Base-by-base conservation (phyloP, 2,888 invertebrate genomes). In the Galerucella calmariensis region DNA sequence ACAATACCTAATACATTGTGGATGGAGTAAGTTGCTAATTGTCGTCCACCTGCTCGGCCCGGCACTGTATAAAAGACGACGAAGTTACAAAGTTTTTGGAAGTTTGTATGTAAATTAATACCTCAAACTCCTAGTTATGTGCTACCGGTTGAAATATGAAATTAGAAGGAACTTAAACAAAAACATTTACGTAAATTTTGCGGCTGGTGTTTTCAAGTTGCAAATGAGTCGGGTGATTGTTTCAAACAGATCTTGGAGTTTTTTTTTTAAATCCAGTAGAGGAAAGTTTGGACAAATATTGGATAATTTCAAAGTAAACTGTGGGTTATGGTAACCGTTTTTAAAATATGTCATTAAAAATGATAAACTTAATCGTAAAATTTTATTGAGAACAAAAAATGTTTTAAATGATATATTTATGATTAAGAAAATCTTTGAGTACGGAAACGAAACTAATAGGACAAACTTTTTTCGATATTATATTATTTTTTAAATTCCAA, bases 31-130 rank as follows among this genome's bases (percentile, higher is more conserved):
- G 56, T 56, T 0, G 16, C n/a, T 16, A 20, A 20, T 56, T 16
- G 56, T 16, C 11, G 16, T 20, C 10, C 20, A 20, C 3, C 20
- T 59, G 62, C 63, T 44, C 27, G 53, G 41, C 44, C 56, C 66
- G 56, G 27, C 44, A 27, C 65, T 65, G 66, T 58, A 24, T n/a
- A 71, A 66, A 65, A 66, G 66, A 71, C 46, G 66, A 44, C 20
- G 56, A 66, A 71, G 65, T 71, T 71, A 14, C 16, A 44, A 58
- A 71, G 71, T 71, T 71, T 56, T 66, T 16, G 16, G 58, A 74
- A 77, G 75, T 86, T 84, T 84, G 81, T 83, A 86, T 86, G 86
- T 83, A 86, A 86, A 86, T 86, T 85, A 82, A 82, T 85, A 84
- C 82, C 85, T 84, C 82, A 84, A 81, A 73, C 75, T 78, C 78